Evolutionary conservation across 2,797 vertebrate species (phyloP).

Genomic region (Muscicapa striata): DNA sequence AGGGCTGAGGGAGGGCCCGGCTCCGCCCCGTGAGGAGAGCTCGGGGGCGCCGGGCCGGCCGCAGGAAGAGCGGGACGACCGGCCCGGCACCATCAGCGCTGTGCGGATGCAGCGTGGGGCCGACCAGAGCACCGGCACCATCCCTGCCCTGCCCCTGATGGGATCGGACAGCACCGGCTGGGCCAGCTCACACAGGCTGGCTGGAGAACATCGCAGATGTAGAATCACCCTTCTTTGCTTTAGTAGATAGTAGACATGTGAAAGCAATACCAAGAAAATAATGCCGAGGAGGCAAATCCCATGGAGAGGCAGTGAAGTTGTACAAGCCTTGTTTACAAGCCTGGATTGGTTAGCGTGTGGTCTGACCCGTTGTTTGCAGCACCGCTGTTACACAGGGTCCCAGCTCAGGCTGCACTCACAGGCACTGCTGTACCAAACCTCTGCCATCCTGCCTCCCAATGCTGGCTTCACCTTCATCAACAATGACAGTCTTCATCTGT

Average conservation of each 20-base stretch:
- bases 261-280: background rate
- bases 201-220: background rate
- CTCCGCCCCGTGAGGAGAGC: background rate
- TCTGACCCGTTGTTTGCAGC: background rate
- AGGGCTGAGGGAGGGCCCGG: background rate
- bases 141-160: too few relatives aligned
- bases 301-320: background rate
- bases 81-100: too few relatives aligned
- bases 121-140: background rate
- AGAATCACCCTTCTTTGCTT: background rate
- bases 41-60: too few relatives aligned
- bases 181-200: too few relatives aligned
- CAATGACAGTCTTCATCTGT: background rate
- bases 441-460: background rate
- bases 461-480: background rate
- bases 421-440: accelerated
- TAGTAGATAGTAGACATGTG: background rate
- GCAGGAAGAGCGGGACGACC: accelerated
- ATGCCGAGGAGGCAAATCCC: background rate
- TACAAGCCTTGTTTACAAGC: background rate
- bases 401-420: background rate
- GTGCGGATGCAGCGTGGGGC: background rate
- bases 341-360: background rate
- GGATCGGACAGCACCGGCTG: accelerated
- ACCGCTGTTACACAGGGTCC: too few relatives aligned